Evolutionary conservation across 2,113 vertebrate genomes (phyloP), one percentile per base, ranked within the genome.

Genomic region (Neomonachus schauinslandi): DNA sequence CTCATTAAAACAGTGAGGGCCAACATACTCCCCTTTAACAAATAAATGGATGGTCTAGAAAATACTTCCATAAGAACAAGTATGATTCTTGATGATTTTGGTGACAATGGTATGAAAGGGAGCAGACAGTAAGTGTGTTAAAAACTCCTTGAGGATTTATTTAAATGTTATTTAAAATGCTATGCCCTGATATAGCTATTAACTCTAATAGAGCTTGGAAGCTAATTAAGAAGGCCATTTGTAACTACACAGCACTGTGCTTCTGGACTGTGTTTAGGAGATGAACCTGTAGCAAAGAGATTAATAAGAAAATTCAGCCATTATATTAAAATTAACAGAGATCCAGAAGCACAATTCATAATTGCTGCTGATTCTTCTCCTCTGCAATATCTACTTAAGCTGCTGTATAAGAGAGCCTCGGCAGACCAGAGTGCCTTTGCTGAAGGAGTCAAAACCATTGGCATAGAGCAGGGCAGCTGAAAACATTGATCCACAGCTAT

Each of bases 151-250:
- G 9, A 90, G 61, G 65, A 90, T 96, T 95, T 94, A 67, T 88
- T 88, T 85, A 61, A 96, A 79, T 83, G 22, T 61, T 95, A 96
- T 61, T 91, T 87, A 83, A 93, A 91, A 79, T 28, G 9, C 8
- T 24, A 57, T 18, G 14, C n/a, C 77, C 46, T 46, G 33, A 91
- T 53, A 36, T 11, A 77, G 24, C 72, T 57, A 24, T 65, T 85
- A 92, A 88, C 51, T 74, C 42, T 71, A 89, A 57, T 2, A 59
- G 76, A 85, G 46, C 49, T 79, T 53, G 22, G 55, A 67, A 74
- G 74, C 65, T 95, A 93, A 97, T 86, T 86, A 97, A 93, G 81
- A 85, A 89, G 11, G 51, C 49, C 84, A 93, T 94, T 61, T 92
- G 46, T 85, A 90, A 71, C 16, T 26, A 24, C 4, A 55, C 2